Conservation (phyloP, 1,140 invertebrate genomes). For the Cotesia typhae region DNA sequence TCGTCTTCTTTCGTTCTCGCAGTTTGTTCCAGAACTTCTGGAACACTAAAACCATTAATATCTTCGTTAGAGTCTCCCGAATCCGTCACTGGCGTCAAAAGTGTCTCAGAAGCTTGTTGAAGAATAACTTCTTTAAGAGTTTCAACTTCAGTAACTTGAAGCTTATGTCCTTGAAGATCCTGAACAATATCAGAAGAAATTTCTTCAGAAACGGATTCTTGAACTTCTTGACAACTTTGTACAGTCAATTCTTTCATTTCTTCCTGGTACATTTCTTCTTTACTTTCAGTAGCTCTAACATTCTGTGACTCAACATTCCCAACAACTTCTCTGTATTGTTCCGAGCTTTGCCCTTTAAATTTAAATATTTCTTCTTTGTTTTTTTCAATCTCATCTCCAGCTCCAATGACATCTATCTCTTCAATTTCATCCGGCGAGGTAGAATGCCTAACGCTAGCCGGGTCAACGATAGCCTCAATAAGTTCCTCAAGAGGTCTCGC, state of each 20-base stretch:
- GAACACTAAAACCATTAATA: neutral
- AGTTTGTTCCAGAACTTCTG: too few species aligned
- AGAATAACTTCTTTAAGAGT: constrained; percentile 11
- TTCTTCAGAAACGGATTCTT: constrained; percentile 17
- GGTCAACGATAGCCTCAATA: constrained; percentile 49
- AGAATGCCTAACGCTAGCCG: constrained; percentile 29
- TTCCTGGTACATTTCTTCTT: neutral
- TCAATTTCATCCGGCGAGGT: constrained; percentile 32
- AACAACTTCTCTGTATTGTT: neutral
- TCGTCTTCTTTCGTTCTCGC: too few species aligned
- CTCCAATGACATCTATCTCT: neutral
- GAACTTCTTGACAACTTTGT: neutral
- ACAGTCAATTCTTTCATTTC: neutral
- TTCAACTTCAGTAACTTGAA: neutral
- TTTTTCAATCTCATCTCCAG: neutral
- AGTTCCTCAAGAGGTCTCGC: constrained; percentile 48
- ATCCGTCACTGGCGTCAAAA: neutral
- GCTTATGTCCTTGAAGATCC: constrained; percentile 17
- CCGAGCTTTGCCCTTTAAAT: neutral
- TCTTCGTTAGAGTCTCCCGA: neutral
- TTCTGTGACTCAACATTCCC: too few species aligned
- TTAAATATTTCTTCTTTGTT: neutral
- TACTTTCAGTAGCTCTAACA: too few species aligned
- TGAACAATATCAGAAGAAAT: constrained; percentile 19
- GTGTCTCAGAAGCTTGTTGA: neutral